phyloP scores from a whole-genome alignment of 2,113 vertebrate genomes.

The Gallinago undulata region DNA sequence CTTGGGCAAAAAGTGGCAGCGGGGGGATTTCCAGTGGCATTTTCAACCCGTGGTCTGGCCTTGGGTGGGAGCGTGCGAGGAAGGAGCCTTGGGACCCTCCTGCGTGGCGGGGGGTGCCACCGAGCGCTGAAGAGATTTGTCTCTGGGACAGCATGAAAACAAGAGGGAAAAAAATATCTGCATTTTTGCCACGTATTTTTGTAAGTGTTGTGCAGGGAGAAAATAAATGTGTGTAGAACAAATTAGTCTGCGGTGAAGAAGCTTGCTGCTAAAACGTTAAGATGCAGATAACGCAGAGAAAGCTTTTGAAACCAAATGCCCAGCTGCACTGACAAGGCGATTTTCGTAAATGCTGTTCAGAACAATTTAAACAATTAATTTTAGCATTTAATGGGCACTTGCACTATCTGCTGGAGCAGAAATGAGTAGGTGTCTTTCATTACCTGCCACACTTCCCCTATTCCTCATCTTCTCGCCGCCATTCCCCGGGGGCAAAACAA shows the following conservation, averaged over 20 bases:
- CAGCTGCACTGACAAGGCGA: conserved; percentile 32
- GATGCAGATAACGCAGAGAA: conserved; percentile 22
- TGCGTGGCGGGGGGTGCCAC: not conserved
- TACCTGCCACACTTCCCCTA: conserved; percentile 31
- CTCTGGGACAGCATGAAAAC: not conserved
- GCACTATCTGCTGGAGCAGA: conserved; percentile 55
- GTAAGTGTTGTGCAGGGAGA: not conserved
- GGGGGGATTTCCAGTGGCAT: fast-evolving
- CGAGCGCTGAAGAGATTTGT: fast-evolving
- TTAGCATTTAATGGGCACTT: conserved; percentile 49
- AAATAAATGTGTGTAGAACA: conserved; percentile 23
- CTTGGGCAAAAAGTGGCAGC: no score
- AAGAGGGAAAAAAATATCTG: not conserved
- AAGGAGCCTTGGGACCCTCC: fast-evolving
- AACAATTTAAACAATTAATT: conserved; percentile 67
- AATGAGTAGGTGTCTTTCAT: conserved; percentile 41
- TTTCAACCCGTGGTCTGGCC: not conserved
- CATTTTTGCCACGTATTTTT: conserved; percentile 31
- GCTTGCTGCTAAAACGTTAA: not conserved
- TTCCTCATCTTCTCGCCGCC: not conserved
- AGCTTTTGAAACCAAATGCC: conserved; percentile 11
- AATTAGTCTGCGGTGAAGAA: conserved; percentile 15
- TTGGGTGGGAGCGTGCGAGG: fast-evolving
- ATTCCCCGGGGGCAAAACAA: conserved; percentile 7
- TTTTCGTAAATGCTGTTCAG: conserved; percentile 18